Evolutionary conservation across 2,797 vertebrate genomes (phyloP).

Genomic region (Myotis findleyi): DNA sequence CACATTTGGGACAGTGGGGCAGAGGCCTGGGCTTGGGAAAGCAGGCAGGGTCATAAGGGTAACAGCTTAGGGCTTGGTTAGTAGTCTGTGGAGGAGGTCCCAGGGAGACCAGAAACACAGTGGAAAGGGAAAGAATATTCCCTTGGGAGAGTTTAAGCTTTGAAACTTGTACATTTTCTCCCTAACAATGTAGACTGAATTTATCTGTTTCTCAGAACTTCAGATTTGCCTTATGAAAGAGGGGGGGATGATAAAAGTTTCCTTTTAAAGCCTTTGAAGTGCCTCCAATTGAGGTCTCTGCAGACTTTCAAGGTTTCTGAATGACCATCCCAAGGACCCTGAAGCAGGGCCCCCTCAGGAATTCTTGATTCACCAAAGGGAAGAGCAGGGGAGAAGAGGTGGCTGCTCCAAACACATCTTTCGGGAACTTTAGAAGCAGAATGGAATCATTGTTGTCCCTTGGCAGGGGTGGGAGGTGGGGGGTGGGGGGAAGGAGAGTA

Average conservation of each 20-base stretch:
- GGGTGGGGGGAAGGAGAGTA: background rate
- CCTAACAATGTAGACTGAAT: background rate
- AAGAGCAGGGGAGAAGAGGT: background rate
- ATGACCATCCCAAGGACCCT: background rate
- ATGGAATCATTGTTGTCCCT: background rate
- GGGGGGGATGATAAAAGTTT: background rate
- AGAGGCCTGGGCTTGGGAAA: background rate
- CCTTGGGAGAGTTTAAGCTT: background rate
- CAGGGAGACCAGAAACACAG: background rate
- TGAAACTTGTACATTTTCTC: background rate
- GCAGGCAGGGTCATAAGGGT: background rate
- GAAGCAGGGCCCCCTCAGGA: background rate
- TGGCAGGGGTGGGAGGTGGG: background rate
- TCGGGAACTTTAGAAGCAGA: background rate
- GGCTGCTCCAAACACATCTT: background rate
- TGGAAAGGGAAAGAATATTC: background rate
- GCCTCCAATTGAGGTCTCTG: background rate
- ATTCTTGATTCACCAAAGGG: background rate
- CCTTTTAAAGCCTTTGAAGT: background rate
- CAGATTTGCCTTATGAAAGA: conserved; percentile 24
- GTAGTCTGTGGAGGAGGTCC: conserved; percentile 26
- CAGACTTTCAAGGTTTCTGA: conserved; percentile 40
- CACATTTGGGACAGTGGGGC: background rate
- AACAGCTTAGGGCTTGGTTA: background rate
- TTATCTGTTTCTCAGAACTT: conserved; percentile 35